Conservation (phyloP, 2,113 vertebrate genomes). For the Thryonomys swinderianus region DNA sequence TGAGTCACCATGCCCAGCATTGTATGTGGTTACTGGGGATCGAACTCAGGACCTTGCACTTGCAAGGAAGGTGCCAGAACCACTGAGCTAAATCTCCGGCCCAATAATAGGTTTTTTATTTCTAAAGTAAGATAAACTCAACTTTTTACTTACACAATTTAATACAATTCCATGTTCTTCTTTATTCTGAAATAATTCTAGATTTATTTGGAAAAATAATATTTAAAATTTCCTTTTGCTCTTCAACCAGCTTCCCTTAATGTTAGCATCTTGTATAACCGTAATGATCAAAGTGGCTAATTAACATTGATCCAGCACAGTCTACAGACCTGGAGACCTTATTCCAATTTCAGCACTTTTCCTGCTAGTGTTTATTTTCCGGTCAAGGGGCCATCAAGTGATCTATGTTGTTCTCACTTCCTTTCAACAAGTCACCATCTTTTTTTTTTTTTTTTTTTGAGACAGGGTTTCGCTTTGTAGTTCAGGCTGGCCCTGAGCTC, state of each 20-base stretch:
- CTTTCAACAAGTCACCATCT: background rate
- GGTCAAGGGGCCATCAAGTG: background rate
- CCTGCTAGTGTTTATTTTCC: background rate
- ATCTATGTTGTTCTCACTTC: background rate
- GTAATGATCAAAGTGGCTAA: background rate
- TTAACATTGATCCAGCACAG: background rate
- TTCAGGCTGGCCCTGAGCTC: too few relatives aligned
- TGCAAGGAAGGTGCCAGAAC: too few relatives aligned
- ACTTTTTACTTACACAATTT: background rate
- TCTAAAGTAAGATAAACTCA: slow-evolving; percentile 28
- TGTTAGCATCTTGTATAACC: background rate
- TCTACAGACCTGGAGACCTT: background rate
- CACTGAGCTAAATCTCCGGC: too few relatives aligned
- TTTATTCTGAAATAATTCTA: slow-evolving; percentile 51
- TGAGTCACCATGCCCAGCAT: too few relatives aligned
- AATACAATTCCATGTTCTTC: background rate
- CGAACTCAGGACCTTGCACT: too few relatives aligned
- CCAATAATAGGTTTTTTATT: slow-evolving; percentile 1
- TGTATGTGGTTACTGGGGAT: too few relatives aligned
- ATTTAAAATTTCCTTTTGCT: background rate
- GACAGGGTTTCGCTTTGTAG: too few relatives aligned
- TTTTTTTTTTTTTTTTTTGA: too few relatives aligned
- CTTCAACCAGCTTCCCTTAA: background rate
- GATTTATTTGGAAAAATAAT: background rate
- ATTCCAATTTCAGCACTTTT: background rate